These are phyloP conservation scores for Orientallactaga bullata DNA, from an alignment of 2,113 vertebrate species.

Conservation along the genomic window DNA sequence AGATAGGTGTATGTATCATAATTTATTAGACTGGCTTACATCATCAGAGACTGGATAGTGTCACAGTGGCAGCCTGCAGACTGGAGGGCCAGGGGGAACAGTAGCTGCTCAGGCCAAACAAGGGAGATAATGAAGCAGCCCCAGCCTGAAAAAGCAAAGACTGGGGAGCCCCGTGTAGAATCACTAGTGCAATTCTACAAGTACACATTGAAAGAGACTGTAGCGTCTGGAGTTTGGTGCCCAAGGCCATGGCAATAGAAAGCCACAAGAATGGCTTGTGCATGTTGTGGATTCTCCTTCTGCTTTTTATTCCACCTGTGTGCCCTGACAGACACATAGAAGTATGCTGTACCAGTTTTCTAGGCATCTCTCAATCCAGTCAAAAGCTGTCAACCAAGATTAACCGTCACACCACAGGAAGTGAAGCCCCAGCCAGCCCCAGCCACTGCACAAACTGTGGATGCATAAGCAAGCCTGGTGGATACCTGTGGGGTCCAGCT, in stretches of 20 bases:
- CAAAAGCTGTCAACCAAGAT: neutral
- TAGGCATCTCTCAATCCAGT: neutral
- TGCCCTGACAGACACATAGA: neutral
- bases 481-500: neutral
- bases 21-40: neutral
- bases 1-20: neutral
- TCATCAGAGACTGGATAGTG: neutral
- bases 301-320: neutral
- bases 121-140: too few species aligned
- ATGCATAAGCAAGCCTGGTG: neutral
- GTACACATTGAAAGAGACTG: neutral
- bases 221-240: neutral
- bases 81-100: neutral
- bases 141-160: too few species aligned
- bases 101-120: neutral
- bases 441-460: neutral
- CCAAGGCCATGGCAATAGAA: neutral
- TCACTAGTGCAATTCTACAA: too few species aligned
- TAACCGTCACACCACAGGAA: neutral
- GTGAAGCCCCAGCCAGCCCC: neutral
- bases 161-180: neutral
- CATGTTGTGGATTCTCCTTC: neutral
- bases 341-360: neutral
- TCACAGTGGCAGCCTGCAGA: neutral
- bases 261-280: neutral